phyloP scores from a whole-genome alignment of 1,140 invertebrate genomes.

The Carcinoscorpius rotundicauda region DNA sequence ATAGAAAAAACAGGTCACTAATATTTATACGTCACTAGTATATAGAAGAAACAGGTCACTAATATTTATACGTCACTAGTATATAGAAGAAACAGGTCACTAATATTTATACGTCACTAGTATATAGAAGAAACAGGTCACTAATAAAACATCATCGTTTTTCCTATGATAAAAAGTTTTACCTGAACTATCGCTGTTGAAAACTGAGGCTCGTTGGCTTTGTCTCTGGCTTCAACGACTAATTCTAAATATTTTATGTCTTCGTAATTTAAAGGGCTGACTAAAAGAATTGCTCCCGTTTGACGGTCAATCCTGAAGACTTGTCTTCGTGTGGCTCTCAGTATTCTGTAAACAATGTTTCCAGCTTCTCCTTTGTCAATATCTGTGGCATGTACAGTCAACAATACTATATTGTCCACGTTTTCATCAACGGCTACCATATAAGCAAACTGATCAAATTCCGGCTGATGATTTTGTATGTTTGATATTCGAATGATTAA shows the following conservation, averaged over 20 bases:
- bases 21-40: too few relatives aligned
- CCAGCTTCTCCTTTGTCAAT: slow-evolving; percentile 24
- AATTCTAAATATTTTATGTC: slow-evolving; percentile 81
- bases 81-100: too few relatives aligned
- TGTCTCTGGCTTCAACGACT: slow-evolving; percentile 66
- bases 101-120: too few relatives aligned
- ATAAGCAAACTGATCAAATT: slow-evolving; percentile 27
- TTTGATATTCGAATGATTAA: slow-evolving; percentile 24
- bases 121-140: too few relatives aligned
- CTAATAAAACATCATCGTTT: too few relatives aligned
- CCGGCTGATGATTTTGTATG: slow-evolving; percentile 25
- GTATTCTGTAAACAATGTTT: slow-evolving; percentile 18
- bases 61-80: too few relatives aligned
- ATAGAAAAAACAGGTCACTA: too few relatives aligned
- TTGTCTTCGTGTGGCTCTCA: slow-evolving; percentile 15
- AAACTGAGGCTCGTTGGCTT: slow-evolving; percentile 26
- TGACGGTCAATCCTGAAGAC: slow-evolving; percentile 77
- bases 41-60: too few relatives aligned
- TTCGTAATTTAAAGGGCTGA: slow-evolving; percentile 88
- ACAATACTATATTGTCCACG: slow-evolving; percentile 21
- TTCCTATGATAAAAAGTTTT: too few relatives aligned
- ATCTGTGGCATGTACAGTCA: slow-evolving; percentile 23
- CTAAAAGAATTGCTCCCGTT: slow-evolving; percentile 79
- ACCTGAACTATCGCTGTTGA: slow-evolving; percentile 37
- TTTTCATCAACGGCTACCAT: slow-evolving; percentile 27